phyloP scores from a whole-genome alignment of 1,140 invertebrate genomes.

The Brachionus plicatilis region DNA sequence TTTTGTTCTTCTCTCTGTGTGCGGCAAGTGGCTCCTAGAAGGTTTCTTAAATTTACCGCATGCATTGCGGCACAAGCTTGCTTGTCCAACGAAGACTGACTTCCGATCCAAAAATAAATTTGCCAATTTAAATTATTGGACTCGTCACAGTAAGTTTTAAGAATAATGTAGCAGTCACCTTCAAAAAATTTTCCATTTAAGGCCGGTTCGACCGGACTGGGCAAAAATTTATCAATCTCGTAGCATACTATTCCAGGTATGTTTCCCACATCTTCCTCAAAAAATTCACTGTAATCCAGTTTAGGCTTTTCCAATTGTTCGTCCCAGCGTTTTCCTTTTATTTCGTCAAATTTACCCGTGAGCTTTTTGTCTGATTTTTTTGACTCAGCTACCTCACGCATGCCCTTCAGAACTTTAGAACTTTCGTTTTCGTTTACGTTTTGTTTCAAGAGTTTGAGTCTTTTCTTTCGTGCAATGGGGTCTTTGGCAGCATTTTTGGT shows the following conservation, averaged over 20 bases:
- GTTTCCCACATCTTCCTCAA: conserved; percentile 90
- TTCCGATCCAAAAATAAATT: conserved; percentile 98
- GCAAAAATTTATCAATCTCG: conserved; percentile 98
- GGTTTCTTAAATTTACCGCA: conserved; percentile 93
- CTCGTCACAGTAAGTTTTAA: conserved; percentile 81
- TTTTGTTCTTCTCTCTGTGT: conserved; percentile 93
- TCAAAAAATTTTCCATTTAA: conserved; percentile 97
- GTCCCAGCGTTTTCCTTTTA: conserved; percentile 47
- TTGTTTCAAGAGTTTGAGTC: conserved; percentile 29
- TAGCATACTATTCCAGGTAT: conserved; percentile 69
- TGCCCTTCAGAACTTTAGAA: conserved; percentile 60
- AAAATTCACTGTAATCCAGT: conserved; percentile 97
- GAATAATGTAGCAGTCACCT: conserved; percentile 95
- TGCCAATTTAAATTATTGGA: conserved; percentile 80
- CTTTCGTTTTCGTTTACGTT: conserved; percentile 13
- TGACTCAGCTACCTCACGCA: conserved; percentile 93
- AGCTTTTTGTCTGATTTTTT: conserved; percentile 59
- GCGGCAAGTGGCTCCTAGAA: conserved; percentile 86
- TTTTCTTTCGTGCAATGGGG: conserved; percentile 43
- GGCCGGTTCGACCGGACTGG: conserved; percentile 73
- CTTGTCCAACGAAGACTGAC: conserved; percentile 90
- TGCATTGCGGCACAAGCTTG: conserved; percentile 97
- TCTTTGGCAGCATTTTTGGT: background rate
- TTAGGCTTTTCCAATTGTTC: conserved; percentile 88
- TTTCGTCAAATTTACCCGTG: conserved; percentile 18